A percentile compares a stretch with the other conserved stretches of the same genome.
Conservation (phyloP, 2,888 invertebrate genomes). For the Drosophila niveifrons region DNA sequence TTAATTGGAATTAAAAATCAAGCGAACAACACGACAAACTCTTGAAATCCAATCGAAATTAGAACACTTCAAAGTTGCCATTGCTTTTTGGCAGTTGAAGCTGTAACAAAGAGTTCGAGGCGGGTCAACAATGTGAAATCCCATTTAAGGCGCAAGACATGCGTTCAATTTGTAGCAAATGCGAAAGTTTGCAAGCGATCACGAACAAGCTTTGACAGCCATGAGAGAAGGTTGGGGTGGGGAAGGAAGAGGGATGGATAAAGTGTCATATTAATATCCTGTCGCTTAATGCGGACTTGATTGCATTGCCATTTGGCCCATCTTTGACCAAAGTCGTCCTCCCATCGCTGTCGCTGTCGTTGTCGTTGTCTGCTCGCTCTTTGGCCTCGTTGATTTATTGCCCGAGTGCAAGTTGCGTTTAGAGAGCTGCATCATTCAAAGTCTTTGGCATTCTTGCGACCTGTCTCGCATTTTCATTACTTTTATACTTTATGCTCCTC, state of each 20-base stretch:
- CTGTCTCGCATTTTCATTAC: conserved; percentile 57
- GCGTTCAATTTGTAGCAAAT: conserved; percentile 11
- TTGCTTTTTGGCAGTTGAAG: too few relatives aligned
- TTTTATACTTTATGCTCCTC: conserved; percentile 60
- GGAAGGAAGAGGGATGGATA: too few relatives aligned
- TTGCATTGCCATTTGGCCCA: conserved; percentile 41
- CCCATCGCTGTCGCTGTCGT: too few relatives aligned
- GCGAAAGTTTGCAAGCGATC: background rate
- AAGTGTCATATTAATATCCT: conserved; percentile 63
- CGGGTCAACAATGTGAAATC: conserved; percentile 8
- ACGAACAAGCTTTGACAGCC: background rate
- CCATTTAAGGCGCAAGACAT: conserved; percentile 4
- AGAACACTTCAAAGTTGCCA: too few relatives aligned
- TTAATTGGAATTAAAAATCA: too few relatives aligned
- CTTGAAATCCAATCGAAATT: too few relatives aligned
- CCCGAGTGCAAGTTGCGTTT: conserved; percentile 30
- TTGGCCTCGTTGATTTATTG: conserved; percentile 63
- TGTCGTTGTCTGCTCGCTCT: background rate
- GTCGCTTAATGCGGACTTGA: conserved; percentile 51
- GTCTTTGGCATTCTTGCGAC: background rate
- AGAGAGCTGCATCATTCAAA: conserved; percentile 21
- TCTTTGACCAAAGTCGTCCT: conserved; percentile 9
- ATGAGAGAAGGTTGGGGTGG: background rate
- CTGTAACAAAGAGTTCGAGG: background rate
- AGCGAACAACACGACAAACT: too few relatives aligned